Evolutionary conservation across 2,888 invertebrate genomes (phyloP).

Genomic region (Cosmopolites sordidus): DNA sequence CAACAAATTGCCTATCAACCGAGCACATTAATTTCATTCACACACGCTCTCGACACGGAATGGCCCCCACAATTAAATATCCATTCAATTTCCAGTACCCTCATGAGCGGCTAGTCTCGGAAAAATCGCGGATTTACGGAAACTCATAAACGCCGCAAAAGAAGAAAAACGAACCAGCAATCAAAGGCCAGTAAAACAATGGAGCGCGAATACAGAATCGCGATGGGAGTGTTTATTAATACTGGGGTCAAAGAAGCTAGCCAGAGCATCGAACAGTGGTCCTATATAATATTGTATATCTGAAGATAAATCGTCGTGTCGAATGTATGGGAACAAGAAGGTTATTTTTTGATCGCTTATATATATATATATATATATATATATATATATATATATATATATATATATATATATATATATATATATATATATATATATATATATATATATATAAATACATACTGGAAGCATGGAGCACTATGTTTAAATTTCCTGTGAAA

Average conservation of each 20-base stretch:
- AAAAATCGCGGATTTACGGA: slow-evolving; percentile 16
- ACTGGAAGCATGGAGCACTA: too few species aligned
- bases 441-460: too few species aligned
- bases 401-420: too few species aligned
- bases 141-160: slow-evolving; percentile 16
- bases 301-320: too few species aligned
- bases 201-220: slow-evolving; percentile 28
- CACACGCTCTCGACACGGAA: neutral
- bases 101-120: neutral
- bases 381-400: too few species aligned
- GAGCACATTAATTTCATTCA: neutral
- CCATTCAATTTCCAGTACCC: slow-evolving; percentile 11
- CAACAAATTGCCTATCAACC: neutral
- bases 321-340: too few species aligned
- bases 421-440: too few species aligned
- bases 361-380: too few species aligned
- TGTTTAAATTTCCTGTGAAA: too few species aligned
- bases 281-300: too few species aligned
- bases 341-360: too few species aligned
- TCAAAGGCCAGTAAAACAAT: slow-evolving; percentile 34
- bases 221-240: slow-evolving; percentile 38
- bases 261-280: slow-evolving; percentile 26
- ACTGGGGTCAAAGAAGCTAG: slow-evolving; percentile 36
- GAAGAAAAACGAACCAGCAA: slow-evolving; percentile 16
- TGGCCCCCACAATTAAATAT: slow-evolving; percentile 1